Evolutionary conservation across 2,888 invertebrate genomes (phyloP).

Genomic region (Fragum fragum): DNA sequence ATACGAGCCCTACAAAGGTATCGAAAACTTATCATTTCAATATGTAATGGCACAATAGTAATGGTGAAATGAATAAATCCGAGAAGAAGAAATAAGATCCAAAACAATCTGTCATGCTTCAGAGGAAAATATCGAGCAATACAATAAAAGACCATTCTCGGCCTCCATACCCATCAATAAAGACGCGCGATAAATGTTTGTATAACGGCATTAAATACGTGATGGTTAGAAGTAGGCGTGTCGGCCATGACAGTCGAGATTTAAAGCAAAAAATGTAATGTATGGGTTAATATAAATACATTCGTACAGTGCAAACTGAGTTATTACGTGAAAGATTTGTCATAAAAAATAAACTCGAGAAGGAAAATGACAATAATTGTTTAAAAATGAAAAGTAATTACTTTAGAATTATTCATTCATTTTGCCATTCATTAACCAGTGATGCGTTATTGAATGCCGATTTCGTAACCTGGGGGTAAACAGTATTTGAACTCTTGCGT

Average conservation of each 20-base stretch:
- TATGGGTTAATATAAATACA: not conserved
- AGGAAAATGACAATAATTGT: not conserved
- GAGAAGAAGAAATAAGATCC: too few relatives aligned
- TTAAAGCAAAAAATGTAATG: not conserved
- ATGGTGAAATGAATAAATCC: too few relatives aligned
- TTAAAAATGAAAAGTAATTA: not conserved
- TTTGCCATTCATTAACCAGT: not conserved
- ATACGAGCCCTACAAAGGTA: too few relatives aligned
- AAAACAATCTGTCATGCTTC: too few relatives aligned
- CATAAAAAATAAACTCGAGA: not conserved
- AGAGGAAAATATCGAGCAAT: too few relatives aligned
- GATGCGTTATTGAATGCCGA: not conserved
- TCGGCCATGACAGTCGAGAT: not conserved
- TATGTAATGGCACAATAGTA: too few relatives aligned
- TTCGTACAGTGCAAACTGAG: not conserved
- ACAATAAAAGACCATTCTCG: not conserved
- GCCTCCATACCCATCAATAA: not conserved
- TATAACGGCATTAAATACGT: slow-evolving; percentile 4
- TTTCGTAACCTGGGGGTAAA: not conserved
- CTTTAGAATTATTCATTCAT: not conserved
- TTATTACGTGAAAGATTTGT: not conserved
- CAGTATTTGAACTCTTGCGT: not conserved
- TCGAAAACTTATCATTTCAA: too few relatives aligned
- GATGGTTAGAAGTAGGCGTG: not conserved
- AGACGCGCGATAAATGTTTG: not conserved